A percentile compares a stretch with the other conserved stretches of the same genome.
phyloP scores from a whole-genome alignment of 2,113 vertebrate genomes.

The Rhagologus leucostigma region DNA sequence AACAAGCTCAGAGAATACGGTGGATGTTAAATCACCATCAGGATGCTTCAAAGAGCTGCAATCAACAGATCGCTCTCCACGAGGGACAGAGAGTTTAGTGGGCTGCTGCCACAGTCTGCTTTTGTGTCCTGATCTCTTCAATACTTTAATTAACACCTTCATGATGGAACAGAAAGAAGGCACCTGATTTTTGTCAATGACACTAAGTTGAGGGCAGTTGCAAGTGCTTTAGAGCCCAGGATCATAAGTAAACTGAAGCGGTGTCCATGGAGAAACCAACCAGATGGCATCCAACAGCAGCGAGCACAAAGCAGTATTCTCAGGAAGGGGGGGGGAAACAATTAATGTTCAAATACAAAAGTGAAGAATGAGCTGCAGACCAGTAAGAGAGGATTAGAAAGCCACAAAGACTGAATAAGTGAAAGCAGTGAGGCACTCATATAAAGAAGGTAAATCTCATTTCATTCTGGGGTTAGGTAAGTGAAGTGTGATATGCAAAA shows the following conservation, averaged over 20 bases:
- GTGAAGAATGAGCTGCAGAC: neutral
- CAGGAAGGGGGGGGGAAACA: neutral
- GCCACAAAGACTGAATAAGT: neutral
- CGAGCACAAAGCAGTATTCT: neutral
- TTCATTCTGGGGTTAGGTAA: neutral
- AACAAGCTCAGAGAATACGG: neutral
- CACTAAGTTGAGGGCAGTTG: neutral
- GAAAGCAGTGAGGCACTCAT: neutral
- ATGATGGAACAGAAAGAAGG: neutral
- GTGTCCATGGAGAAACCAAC: slow-evolving; percentile 5
- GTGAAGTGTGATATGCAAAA: neutral
- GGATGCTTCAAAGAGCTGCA: neutral
- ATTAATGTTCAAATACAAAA: neutral
- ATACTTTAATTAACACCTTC: slow-evolving; percentile 1
- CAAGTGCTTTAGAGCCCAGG: neutral
- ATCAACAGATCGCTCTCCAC: neutral
- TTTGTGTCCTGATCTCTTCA: neutral
- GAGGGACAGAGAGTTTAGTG: neutral
- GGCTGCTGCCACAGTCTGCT: neutral
- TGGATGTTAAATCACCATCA: neutral
- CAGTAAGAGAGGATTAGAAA: neutral
- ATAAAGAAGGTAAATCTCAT: neutral
- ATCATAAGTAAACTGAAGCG: neutral
- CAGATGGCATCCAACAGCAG: neutral
- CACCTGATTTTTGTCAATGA: neutral